Evolutionary conservation across 1,140 invertebrate species (phyloP), one percentile per base, ranked within the genome.

Genomic region (Armadillidium nasatum): DNA sequence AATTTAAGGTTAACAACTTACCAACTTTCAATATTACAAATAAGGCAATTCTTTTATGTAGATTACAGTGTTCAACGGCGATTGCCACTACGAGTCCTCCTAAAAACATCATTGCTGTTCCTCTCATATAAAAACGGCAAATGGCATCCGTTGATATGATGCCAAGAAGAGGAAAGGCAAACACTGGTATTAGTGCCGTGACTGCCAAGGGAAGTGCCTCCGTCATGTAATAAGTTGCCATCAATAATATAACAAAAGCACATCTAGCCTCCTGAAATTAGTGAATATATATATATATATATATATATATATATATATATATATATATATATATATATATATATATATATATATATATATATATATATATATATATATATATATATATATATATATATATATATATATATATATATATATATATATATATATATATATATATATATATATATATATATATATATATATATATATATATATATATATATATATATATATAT

Each of bases 141-240:
- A 71, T 90, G 67, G 87, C 84, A 73, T 88, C 85, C 0, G 90
- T 90, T 79, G 84, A 85, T 78, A 90, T 83, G 54, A 84, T 71
- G 9, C 81, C 79, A 44, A 82, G 19, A 0, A 89, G 82, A 0
- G 94, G 94, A 83, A 94, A 94, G 0, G 94, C 84, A 0, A 94
- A 89, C 71, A 95, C 88, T 0, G 94, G 94, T 19, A 96, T 84
- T 80, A 95, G 88, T 0, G 93, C 89, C 0, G 94, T 95, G 0
- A 95, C 87, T 0, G 92, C 89, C 15, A 95, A 85, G 0, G 93
- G 93, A 15, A 96, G 84, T 0, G 90, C 88, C 85, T 96, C 93
- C 7, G 91, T 88, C 71, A 95, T 90, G 93, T 93, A 96, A 83
- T 89, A 95, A 0, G 91, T 85, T 0, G 91, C 91, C 92, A 95